A percentile compares a stretch with the other conserved stretches of the same genome.
These are phyloP conservation scores for Papilio dardanus DNA, from an alignment of 1,140 invertebrate genomes.

Conservation along the genomic window DNA sequence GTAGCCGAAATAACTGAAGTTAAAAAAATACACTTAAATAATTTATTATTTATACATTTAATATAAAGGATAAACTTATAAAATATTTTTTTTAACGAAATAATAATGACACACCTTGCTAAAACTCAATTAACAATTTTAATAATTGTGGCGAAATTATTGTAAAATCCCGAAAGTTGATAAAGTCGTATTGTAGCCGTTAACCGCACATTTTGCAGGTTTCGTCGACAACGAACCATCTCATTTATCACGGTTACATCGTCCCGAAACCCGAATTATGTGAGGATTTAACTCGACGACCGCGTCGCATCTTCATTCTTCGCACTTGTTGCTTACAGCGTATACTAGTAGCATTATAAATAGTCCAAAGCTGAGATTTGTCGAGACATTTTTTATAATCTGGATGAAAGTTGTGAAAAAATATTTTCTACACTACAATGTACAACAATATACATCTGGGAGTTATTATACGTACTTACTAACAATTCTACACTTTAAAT, in stretches of 20 bases:
- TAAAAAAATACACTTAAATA: not conserved
- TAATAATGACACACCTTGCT: not conserved
- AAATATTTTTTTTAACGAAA: not conserved
- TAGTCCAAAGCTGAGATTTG: conserved; percentile 3
- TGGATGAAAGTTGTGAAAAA: not conserved
- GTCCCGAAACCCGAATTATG: conserved; percentile 91
- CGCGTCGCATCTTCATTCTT: conserved; percentile 43
- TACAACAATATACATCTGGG: no score
- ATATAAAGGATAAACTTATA: no score
- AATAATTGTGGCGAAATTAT: not conserved
- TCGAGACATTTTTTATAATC: not conserved
- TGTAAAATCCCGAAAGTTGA: not conserved
- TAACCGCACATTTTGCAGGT: conserved; percentile 90
- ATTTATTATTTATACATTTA: not conserved
- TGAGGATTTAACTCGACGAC: conserved; percentile 66
- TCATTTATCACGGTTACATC: conserved; percentile 86
- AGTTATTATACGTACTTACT: not conserved
- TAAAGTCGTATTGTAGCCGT: conserved; percentile 43
- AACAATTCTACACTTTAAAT: not conserved
- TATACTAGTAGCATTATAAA: not conserved
- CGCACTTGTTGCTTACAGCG: conserved; percentile 39
- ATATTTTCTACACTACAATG: not conserved
- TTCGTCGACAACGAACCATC: conserved; percentile 95
- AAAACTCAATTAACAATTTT: not conserved
- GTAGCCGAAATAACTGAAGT: not conserved